Conservation (phyloP, 2,888 invertebrate species). For the Brenthis hecate region DNA sequence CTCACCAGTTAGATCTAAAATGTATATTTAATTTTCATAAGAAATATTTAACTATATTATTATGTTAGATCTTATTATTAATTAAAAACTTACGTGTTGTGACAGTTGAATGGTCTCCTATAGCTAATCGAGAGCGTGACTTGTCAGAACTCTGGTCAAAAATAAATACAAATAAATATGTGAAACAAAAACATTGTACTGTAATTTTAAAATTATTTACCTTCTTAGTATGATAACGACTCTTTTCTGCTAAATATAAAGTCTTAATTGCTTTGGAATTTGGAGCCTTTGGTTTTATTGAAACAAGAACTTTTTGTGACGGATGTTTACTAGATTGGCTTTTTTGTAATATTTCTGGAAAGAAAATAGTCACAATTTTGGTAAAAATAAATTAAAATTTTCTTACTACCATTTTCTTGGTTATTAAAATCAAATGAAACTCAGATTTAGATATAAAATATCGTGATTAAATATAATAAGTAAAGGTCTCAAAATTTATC, state of each 20-base stretch:
- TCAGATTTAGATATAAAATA: too few species aligned
- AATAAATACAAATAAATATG: not conserved
- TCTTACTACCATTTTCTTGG: not conserved
- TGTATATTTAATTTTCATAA: not conserved
- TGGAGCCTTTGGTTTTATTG: slow-evolving; percentile 63
- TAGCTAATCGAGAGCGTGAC: slow-evolving; percentile 63
- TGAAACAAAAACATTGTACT: not conserved
- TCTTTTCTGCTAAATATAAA: slow-evolving; percentile 66
- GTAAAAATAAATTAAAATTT: not conserved
- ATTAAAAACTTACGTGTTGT: slow-evolving; percentile 57
- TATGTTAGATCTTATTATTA: not conserved
- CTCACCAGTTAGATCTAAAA: slow-evolving; percentile 58
- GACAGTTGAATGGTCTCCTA: slow-evolving; percentile 69
- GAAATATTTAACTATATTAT: not conserved
- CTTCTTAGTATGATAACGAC: slow-evolving; percentile 57
- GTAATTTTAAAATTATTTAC: slow-evolving; percentile 44
- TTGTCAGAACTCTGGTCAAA: slow-evolving; percentile 57
- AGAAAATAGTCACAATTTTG: slow-evolving; percentile 8
- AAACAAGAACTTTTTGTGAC: slow-evolving; percentile 64
- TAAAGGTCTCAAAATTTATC: too few species aligned
- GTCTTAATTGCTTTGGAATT: slow-evolving; percentile 56
- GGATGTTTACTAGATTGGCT: slow-evolving; percentile 48
- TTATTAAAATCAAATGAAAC: too few species aligned
- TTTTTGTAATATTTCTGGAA: slow-evolving; percentile 63
- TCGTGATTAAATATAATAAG: too few species aligned